A percentile compares a stretch with the other conserved stretches of the same genome.
Conservation (phyloP, 2,888 invertebrate genomes). For the Andrena chrysosceles region DNA sequence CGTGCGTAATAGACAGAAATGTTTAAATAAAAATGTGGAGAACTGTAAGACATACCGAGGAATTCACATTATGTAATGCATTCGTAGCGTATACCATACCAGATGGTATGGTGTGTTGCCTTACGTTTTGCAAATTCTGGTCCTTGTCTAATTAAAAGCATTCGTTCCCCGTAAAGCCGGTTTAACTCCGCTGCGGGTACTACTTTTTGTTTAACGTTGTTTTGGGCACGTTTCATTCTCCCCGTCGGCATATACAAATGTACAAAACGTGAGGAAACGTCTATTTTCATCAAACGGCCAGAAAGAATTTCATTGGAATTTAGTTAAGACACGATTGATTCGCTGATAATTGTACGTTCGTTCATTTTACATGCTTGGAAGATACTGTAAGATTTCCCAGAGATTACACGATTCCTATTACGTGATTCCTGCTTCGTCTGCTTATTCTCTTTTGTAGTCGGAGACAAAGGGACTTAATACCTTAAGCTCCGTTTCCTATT, state of each 20-base stretch:
- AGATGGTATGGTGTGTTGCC: too few relatives aligned
- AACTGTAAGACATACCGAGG: too few relatives aligned
- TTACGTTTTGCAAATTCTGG: too few relatives aligned
- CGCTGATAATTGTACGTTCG: slow-evolving; percentile 35
- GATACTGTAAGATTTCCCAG: slow-evolving; percentile 36
- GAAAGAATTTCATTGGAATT: slow-evolving; percentile 6
- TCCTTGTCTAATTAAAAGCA: background rate
- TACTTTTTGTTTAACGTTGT: background rate
- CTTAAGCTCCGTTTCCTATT: slow-evolving; percentile 44
- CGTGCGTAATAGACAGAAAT: too few relatives aligned
- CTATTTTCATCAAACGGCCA: background rate
- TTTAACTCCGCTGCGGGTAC: background rate
- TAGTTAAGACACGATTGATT: slow-evolving; percentile 22
- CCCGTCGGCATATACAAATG: background rate
- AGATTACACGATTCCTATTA: slow-evolving; percentile 49
- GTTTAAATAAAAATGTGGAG: too few relatives aligned
- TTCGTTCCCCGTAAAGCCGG: background rate
- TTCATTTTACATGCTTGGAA: slow-evolving; percentile 13
- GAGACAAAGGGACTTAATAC: slow-evolving; percentile 52
- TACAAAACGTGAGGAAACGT: background rate
- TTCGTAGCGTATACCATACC: too few relatives aligned
- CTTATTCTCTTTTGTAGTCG: slow-evolving; percentile 47
- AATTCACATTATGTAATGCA: too few relatives aligned
- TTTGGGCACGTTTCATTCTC: background rate
- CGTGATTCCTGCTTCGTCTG: slow-evolving; percentile 53